Conservation (phyloP, 2,113 vertebrate genomes). For the Lepidothrix coronata region DNA sequence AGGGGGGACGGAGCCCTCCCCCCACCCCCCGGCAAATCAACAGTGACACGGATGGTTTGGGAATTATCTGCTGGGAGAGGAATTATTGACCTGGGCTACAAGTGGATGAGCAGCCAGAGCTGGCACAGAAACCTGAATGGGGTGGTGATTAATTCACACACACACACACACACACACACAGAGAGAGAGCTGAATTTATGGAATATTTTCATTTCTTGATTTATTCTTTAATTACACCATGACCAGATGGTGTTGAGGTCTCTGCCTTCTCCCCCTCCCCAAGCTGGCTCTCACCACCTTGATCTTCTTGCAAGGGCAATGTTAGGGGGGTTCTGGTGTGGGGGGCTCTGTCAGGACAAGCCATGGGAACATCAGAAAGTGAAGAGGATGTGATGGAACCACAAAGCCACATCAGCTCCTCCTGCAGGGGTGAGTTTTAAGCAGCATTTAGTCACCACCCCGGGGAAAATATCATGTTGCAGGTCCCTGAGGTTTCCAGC, state of each 20-base stretch:
- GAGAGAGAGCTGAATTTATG: not conserved
- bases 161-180: no score
- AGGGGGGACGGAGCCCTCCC: accelerated
- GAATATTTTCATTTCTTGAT: not conserved
- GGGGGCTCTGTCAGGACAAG: not conserved
- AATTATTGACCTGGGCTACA: not conserved
- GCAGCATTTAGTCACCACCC: not conserved
- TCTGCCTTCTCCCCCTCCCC: not conserved
- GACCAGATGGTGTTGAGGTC: not conserved
- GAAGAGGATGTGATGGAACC: not conserved
- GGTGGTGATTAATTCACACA: not conserved
- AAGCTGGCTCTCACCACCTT: not conserved
- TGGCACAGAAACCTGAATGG: not conserved
- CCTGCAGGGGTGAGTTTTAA: accelerated
- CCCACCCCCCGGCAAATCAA: accelerated
- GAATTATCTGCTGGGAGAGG: accelerated
- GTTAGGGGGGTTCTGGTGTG: not conserved
- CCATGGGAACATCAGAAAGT: not conserved
- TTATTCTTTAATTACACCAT: not conserved
- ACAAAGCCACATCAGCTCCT: not conserved
- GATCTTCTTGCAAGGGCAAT: not conserved
- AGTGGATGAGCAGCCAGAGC: not conserved
- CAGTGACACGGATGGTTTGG: accelerated
- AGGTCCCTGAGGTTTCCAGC: not conserved
- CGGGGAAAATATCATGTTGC: accelerated